These are phyloP conservation scores for Podargus strigoides DNA, from an alignment of 2,797 vertebrate species.

Conservation along the genomic window DNA sequence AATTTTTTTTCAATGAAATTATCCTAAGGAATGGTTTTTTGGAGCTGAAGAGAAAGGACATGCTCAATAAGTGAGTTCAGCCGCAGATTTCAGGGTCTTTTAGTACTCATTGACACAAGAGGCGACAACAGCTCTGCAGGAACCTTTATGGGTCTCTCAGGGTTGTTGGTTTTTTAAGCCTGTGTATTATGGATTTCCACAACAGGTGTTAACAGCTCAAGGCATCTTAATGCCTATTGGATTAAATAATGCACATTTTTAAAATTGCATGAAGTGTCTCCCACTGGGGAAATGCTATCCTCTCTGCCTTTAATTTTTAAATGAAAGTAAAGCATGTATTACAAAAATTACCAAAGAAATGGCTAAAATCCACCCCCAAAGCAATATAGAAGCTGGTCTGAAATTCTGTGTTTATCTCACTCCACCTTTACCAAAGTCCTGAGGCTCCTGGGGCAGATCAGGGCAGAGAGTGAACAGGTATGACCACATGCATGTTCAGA, in stretches of 20 bases:
- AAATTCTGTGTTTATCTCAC: not conserved
- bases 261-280: constrained; percentile 56
- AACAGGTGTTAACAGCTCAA: constrained; percentile 61
- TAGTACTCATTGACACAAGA: constrained; percentile 36
- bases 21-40: not conserved
- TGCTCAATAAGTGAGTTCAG: constrained; percentile 6
- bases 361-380: not conserved
- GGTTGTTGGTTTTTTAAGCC: constrained; percentile 40
- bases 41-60: not conserved
- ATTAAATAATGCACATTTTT: constrained; percentile 62
- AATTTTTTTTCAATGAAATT: constrained; percentile 2
- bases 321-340: not conserved
- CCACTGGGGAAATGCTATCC: constrained; percentile 9
- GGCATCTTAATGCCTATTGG: constrained; percentile 49
- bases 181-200: constrained; percentile 46
- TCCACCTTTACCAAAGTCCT: not conserved
- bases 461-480: not conserved
- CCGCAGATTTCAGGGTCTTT: constrained; percentile 3
- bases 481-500: accelerated
- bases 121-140: not conserved
- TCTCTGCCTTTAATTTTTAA: not conserved
- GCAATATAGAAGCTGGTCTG: not conserved
- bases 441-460: not conserved
- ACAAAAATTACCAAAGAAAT: not conserved
- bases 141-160: constrained; percentile 24